Conservation (phyloP, 2,888 invertebrate species). For the Polyommatus iphigenia region DNA sequence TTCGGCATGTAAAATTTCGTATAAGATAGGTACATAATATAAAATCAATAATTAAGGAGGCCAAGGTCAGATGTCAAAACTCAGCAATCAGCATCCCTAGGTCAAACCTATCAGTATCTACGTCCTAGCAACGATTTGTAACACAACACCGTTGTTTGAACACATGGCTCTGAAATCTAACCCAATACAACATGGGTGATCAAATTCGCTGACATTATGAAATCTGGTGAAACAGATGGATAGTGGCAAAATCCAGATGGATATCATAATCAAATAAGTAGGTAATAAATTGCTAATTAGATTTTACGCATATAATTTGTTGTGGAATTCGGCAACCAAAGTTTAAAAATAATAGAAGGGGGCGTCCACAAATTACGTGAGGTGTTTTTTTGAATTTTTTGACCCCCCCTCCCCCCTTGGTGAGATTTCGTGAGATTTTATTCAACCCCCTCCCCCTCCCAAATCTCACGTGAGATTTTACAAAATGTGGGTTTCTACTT, state of each 20-base stretch:
- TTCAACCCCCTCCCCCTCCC: too few relatives aligned
- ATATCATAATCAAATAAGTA: too few relatives aligned
- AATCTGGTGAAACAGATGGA: neutral
- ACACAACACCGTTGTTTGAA: neutral
- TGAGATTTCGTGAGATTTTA: too few relatives aligned
- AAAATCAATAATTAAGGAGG: neutral
- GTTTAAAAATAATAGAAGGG: too few relatives aligned
- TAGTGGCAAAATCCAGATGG: too few relatives aligned
- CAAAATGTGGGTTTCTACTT: too few relatives aligned
- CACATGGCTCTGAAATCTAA: constrained; percentile 27
- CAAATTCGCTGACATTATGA: neutral
- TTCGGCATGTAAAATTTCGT: neutral
- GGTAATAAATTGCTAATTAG: neutral
- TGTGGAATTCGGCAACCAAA: neutral
- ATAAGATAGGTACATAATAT: neutral
- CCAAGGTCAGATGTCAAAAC: neutral
- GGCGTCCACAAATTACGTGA: too few relatives aligned
- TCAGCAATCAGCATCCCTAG: neutral
- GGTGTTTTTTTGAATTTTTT: too few relatives aligned
- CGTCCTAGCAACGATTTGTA: neutral
- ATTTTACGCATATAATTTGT: neutral
- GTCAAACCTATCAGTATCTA: neutral
- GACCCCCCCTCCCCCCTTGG: too few relatives aligned
- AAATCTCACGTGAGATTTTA: too few relatives aligned
- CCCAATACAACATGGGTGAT: constrained; percentile 19